Conservation (phyloP, 35 echinoderm and acorn worm species). For the Apostichopus parvimensis region DNA sequence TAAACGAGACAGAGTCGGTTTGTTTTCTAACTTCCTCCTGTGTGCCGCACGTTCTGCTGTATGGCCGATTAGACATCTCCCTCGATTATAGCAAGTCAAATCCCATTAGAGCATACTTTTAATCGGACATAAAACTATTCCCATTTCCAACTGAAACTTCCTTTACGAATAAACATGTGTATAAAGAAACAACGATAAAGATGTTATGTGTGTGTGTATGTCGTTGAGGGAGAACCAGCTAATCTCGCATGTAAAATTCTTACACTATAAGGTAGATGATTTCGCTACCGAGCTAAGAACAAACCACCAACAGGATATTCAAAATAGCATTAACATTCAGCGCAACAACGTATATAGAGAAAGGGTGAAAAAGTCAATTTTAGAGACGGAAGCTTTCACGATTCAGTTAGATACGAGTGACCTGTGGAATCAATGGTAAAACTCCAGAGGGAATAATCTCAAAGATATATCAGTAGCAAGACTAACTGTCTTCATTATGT, state of each 20-base stretch:
- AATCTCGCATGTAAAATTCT: neutral
- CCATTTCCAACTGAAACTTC: neutral
- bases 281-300: too few relatives aligned
- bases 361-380: too few relatives aligned
- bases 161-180: neutral
- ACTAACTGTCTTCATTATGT: too few relatives aligned
- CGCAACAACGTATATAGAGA: too few relatives aligned
- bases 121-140: constrained; percentile 2
- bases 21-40: neutral
- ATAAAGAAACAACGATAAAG: neutral
- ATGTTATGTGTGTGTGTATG: neutral
- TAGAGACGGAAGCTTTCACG: too few relatives aligned
- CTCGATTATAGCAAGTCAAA: neutral
- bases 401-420: too few relatives aligned
- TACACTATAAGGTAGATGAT: too few relatives aligned
- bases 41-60: neutral
- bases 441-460: too few relatives aligned
- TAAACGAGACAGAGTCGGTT: neutral
- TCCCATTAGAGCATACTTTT: constrained; percentile 10
- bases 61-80: constrained; percentile 2
- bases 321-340: too few relatives aligned
- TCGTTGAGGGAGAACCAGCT: neutral
- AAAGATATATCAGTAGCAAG: too few relatives aligned
- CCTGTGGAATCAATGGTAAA: too few relatives aligned
- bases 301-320: too few relatives aligned